phyloP scores from a whole-genome alignment of 2,888 invertebrate genomes.

The Tanypteryx hageni region DNA sequence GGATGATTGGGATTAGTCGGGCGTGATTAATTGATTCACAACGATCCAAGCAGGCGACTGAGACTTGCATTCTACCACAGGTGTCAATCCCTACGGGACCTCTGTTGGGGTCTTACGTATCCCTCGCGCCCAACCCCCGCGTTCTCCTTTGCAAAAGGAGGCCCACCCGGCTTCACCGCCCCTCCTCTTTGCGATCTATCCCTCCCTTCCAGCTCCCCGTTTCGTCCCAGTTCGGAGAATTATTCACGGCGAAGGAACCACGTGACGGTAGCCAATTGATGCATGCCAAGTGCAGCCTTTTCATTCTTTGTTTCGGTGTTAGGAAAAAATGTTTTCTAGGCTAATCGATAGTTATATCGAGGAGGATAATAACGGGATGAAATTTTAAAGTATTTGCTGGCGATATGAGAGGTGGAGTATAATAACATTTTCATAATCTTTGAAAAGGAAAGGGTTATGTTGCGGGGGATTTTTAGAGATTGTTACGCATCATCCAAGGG shows the following conservation, averaged over 20 bases:
- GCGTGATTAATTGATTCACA: constrained; percentile 69
- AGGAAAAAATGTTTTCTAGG: background rate
- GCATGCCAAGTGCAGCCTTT: constrained; percentile 37
- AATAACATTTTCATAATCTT: constrained; percentile 44
- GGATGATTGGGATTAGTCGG: constrained; percentile 67
- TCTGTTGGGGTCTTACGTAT: constrained; percentile 39
- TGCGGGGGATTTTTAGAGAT: constrained; percentile 29
- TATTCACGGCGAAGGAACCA: constrained; percentile 21
- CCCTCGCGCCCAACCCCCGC: constrained; percentile 11
- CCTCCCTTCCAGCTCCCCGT: constrained; percentile 20
- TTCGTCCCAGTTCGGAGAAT: constrained; percentile 48
- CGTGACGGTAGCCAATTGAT: constrained; percentile 54
- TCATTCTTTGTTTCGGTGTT: background rate
- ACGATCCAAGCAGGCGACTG: constrained; percentile 65
- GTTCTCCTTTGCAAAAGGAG: constrained; percentile 23
- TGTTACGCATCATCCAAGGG: background rate
- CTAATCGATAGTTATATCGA: background rate
- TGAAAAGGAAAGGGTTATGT: background rate
- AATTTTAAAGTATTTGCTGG: constrained; percentile 49
- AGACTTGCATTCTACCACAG: constrained; percentile 64
- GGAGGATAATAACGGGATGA: background rate
- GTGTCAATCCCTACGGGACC: constrained; percentile 60
- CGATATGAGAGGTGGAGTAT: constrained; percentile 9
- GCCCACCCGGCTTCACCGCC: constrained; percentile 21
- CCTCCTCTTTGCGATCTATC: background rate